Conservation (phyloP, 2,113 vertebrate species). For the human (Homo sapiens) region GRCh38 chr3:18319501-18320000, state of each 20-base stretch:
- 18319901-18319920: no score
- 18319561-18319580: not conserved
- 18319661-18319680: not conserved
- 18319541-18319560: not conserved
- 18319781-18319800: no score
- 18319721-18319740: not conserved
- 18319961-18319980: no score
- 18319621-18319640: not conserved
- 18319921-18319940: no score
- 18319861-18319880: no score
- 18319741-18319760: not conserved
- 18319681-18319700: not conserved
- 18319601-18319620: not conserved
- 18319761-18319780: no score
- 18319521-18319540: not conserved
- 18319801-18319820: no score
- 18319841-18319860: no score
- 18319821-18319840: no score
- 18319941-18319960: no score
- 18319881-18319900: no score
- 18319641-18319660: not conserved
- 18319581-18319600: not conserved
- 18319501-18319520: not conserved
- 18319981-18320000: no score
- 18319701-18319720: not conserved